Base-by-base conservation (phyloP, 2,888 invertebrate genomes). In the Amblyjoppa proteus region DNA sequence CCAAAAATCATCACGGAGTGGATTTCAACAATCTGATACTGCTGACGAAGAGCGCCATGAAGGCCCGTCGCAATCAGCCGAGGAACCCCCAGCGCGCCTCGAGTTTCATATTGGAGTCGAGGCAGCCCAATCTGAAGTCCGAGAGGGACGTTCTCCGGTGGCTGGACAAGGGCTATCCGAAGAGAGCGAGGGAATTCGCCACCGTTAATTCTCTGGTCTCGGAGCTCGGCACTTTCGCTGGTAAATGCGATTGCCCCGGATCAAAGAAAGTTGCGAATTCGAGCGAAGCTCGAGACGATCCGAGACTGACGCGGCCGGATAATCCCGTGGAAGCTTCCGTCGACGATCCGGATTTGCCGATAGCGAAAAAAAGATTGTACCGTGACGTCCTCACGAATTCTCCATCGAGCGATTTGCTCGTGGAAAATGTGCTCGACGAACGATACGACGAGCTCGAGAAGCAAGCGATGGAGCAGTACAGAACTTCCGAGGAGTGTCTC, bases 391-490 rank as follows among this genome's bases (percentile, higher is more conserved):
- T 95, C 5, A 95, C 95, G 71, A 94, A 90, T 93, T 92, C 90
- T 82, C 89, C 88, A 84, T 84, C 87, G 0, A 77, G 73, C 5
- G 90, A 89, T 5, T 64, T 86, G 0, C 69, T 87, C 9, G 71
- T 87, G 31, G 92, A 91, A 6, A 89, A 88, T 49, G 81, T 89
- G 2, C 89, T 91, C 16, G 93, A 93, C 74, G 88, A 88, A 58
- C 89, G 90, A 16, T 93, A 91, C 88, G 93, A 95, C 77, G 96
- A 96, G 87, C 92, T 96, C 81, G 96, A 96, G 90, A 95, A 96
- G 83, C 96, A 96, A 89, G 96, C 96, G 0, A 95, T 95, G 73
- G 96, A 96, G 89, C 96, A 96, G 90, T 96, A 96, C 92, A 95
- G 95, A 78, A 90, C 89, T 0, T 93, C 93, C 7, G 93, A 93